phyloP scores from a whole-genome alignment of 1,140 invertebrate genomes.

The Dryas iulia region DNA sequence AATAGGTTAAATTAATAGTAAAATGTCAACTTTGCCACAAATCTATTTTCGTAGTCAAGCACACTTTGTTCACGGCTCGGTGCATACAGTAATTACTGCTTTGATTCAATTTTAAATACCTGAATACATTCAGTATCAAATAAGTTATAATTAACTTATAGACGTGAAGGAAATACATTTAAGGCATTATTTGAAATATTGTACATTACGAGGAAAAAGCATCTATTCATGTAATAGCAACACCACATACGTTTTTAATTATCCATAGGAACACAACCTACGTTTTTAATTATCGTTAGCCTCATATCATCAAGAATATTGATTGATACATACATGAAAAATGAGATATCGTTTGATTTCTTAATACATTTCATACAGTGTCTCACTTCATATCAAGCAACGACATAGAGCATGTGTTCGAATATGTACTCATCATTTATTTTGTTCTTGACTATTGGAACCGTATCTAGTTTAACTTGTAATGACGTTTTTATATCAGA shows the following conservation, averaged over 20 bases:
- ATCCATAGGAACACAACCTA: not conserved
- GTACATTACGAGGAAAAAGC: too few relatives aligned
- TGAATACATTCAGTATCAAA: too few relatives aligned
- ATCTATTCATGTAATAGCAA: too few relatives aligned
- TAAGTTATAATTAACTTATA: too few relatives aligned
- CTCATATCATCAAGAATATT: not conserved
- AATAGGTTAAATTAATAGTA: not conserved
- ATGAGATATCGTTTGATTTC: not conserved
- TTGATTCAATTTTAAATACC: too few relatives aligned
- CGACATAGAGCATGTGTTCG: not conserved
- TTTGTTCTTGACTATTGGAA: not conserved
- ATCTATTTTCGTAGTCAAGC: not conserved
- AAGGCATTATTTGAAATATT: too few relatives aligned
- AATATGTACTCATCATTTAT: not conserved
- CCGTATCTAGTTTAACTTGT: constrained; percentile 35
- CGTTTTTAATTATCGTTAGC: too few relatives aligned
- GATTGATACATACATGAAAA: constrained; percentile 12
- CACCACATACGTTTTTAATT: too few relatives aligned
- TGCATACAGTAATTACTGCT: too few relatives aligned
- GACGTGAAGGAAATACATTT: too few relatives aligned
- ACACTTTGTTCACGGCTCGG: not conserved
- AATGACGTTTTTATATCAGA: constrained; percentile 46
- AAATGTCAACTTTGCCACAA: too few relatives aligned
- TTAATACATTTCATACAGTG: not conserved
- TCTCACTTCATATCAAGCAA: not conserved